These are phyloP conservation scores for Sprattus sprattus DNA, from an alignment of 2,113 vertebrate species.

Conservation along the genomic window DNA sequence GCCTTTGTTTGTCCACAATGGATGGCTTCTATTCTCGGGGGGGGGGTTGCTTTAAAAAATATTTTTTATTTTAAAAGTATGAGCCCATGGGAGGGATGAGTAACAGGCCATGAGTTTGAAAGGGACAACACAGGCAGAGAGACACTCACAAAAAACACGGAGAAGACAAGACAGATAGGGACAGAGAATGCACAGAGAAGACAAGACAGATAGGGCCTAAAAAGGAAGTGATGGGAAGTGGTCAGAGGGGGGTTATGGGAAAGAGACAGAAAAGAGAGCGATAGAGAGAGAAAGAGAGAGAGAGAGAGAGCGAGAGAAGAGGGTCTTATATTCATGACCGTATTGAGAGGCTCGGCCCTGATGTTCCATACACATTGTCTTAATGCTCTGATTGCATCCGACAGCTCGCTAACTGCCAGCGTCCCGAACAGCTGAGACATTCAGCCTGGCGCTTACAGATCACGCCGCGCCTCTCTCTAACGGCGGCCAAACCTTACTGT, in stretches of 20 bases:
- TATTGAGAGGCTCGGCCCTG: conserved; percentile 40
- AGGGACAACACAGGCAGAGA: not conserved
- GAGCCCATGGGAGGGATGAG: not conserved
- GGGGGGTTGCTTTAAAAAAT: not conserved
- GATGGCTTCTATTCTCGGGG: conserved; percentile 6
- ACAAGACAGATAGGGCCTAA: not conserved
- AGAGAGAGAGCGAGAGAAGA: not conserved
- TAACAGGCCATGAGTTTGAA: not conserved
- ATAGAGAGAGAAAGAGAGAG: not conserved
- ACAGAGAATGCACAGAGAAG: not conserved
- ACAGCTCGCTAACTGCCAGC: conserved; percentile 62
- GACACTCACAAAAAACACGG: not conserved
- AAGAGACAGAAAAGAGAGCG: not conserved
- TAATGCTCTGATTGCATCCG: conserved; percentile 59
- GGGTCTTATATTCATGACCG: not conserved
- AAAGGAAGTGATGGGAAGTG: not conserved
- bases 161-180: not conserved
- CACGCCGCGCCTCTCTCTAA: not conserved
- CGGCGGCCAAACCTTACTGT: conserved; percentile 26
- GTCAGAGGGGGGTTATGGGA: not conserved
- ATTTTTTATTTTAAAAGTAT: not conserved
- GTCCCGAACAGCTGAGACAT: conserved; percentile 55
- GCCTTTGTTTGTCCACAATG: conserved; percentile 25
- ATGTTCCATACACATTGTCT: conserved; percentile 51
- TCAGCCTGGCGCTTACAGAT: conserved; percentile 1